Percentiles rank a stretch among this genome's conserved stretches.
Conservation (phyloP, 2,113 vertebrate genomes). For the Pantherophis guttatus region DNA sequence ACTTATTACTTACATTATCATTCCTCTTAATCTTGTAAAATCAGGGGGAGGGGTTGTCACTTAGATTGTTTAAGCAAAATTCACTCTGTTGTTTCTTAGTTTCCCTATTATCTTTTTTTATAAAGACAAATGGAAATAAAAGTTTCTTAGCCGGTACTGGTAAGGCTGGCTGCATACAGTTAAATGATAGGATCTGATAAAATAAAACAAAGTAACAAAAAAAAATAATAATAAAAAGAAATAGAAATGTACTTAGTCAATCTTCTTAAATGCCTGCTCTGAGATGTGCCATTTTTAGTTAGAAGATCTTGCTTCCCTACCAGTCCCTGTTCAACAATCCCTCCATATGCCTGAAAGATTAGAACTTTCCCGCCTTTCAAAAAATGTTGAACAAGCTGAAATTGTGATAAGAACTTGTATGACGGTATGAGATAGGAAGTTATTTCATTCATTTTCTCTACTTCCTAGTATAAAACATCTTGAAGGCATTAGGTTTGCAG, state of each 20-base stretch:
- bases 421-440: not conserved
- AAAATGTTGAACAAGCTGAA: not conserved
- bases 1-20: not conserved
- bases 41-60: not conserved
- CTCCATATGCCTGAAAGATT: not conserved
- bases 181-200: not conserved
- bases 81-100: not conserved
- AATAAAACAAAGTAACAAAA: not conserved
- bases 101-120: not conserved
- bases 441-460: not conserved
- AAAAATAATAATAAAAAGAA: not conserved
- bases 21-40: not conserved
- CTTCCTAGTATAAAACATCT: not conserved
- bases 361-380: no score
- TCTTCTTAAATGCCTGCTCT: no score
- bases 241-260: not conserved
- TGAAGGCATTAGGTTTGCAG: not conserved
- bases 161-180: not conserved
- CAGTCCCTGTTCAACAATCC: not conserved
- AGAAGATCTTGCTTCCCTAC: not conserved
- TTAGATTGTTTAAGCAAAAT: not conserved
- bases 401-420: not conserved
- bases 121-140: not conserved
- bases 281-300: not conserved
- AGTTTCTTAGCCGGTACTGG: not conserved